These are phyloP conservation scores for Sinocyclocheilus anshuiensis DNA, from an alignment of 2,113 vertebrate species.

Conservation along the genomic window DNA sequence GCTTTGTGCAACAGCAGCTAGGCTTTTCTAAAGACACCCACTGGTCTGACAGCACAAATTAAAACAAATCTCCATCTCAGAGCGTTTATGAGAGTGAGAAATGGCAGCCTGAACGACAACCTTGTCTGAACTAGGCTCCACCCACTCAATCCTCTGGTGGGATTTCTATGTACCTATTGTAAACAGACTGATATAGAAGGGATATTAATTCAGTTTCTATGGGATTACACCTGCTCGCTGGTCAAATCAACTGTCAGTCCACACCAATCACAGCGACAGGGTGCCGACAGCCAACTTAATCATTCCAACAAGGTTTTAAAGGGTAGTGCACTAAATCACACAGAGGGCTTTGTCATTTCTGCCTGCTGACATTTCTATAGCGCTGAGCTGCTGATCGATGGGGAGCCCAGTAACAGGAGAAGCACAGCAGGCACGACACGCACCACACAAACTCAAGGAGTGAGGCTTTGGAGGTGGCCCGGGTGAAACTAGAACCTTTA, in stretches of 20 bases:
- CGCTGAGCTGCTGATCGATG: slow-evolving; percentile 21
- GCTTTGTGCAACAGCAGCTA: slow-evolving; percentile 2
- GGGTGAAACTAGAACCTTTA: slow-evolving; percentile 32
- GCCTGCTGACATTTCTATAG: slow-evolving; percentile 47
- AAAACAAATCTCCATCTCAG: slow-evolving; percentile 37
- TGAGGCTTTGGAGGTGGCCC: not conserved
- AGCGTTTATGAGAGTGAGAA: not conserved
- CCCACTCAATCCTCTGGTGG: too few species aligned
- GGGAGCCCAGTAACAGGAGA: not conserved
- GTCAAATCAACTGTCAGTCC: slow-evolving; percentile 24
- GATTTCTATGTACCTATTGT: not conserved
- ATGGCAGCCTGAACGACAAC: not conserved
- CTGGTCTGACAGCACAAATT: slow-evolving; percentile 28
- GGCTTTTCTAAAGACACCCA: not conserved
- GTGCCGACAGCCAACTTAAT: slow-evolving; percentile 59
- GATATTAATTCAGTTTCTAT: not conserved
- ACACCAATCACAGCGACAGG: slow-evolving; percentile 35
- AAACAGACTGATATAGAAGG: not conserved
- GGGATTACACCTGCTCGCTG: not conserved
- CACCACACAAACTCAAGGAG: not conserved
- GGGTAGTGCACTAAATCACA: slow-evolving; percentile 67
- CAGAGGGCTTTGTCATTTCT: slow-evolving; percentile 38
- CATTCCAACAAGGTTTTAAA: slow-evolving; percentile 63
- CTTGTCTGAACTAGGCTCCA: not conserved
- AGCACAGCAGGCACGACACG: not conserved